Evolutionary conservation across 2,797 vertebrate species (phyloP).

Genomic region (Phrynocephalus guinanensis): DNA sequence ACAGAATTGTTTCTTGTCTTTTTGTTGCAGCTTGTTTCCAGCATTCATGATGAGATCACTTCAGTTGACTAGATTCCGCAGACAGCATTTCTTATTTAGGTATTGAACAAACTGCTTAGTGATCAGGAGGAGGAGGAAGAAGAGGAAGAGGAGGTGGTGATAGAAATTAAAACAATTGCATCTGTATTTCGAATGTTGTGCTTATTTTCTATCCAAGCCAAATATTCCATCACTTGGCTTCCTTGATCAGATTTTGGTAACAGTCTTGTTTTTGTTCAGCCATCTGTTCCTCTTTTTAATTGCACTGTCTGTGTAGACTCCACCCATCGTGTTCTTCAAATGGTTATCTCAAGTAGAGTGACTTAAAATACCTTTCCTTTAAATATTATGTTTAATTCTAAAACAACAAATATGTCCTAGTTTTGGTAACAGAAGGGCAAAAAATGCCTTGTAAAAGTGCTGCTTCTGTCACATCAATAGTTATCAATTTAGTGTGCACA

Average conservation of each 20-base stretch:
- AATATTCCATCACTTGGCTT: conserved; percentile 60
- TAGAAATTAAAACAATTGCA: background rate
- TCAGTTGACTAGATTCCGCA: background rate
- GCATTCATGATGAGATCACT: background rate
- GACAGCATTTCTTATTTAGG: background rate
- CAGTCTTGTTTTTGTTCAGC: conserved; percentile 70
- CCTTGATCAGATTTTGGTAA: conserved; percentile 58
- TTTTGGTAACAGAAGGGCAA: conserved; percentile 47
- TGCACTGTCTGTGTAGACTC: conserved; percentile 66
- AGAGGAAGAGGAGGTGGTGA: background rate
- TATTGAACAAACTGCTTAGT: no score
- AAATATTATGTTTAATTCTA: conserved; percentile 54
- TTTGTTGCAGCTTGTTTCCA: background rate
- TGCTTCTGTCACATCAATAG: background rate
- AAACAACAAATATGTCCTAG: conserved; percentile 68
- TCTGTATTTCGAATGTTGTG: background rate
- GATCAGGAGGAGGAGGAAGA: no score
- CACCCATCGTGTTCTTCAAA: conserved; percentile 65
- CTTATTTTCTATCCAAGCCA: background rate
- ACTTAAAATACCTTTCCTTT: conserved; percentile 59
- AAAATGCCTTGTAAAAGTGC: conserved; percentile 1
- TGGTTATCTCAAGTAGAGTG: conserved; percentile 37
- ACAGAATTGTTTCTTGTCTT: no score
- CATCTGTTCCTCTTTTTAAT: conserved; percentile 73
- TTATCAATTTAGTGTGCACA: conserved; percentile 42